phyloP scores from a whole-genome alignment of 2,888 invertebrate species.

The Caenorhabditis uteleia region DNA sequence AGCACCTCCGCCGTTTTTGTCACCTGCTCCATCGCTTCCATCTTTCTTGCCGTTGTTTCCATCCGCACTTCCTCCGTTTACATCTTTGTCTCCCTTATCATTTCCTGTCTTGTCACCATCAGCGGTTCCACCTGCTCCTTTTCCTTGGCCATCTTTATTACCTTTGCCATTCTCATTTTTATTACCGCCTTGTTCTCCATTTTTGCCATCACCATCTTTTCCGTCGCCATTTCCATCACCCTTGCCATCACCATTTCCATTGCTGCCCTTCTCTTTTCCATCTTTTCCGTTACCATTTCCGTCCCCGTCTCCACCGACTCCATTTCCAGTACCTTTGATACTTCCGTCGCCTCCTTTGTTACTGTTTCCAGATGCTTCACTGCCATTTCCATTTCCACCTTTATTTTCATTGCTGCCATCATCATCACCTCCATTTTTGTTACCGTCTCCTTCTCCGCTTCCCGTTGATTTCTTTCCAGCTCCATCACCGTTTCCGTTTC shows the following conservation, averaged over 20 bases:
- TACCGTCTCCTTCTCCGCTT: background rate
- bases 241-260: slow-evolving; percentile 2
- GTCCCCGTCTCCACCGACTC: background rate
- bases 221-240: slow-evolving; percentile 8
- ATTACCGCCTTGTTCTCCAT: too few relatives aligned
- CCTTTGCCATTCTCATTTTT: slow-evolving; percentile 10
- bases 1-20: background rate
- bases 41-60: slow-evolving; percentile 1
- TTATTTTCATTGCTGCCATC: slow-evolving; percentile 5
- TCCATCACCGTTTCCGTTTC: background rate
- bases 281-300: slow-evolving; percentile 7
- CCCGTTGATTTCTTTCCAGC: background rate
- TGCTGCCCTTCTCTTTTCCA: background rate
- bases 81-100: slow-evolving; percentile 2
- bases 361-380: slow-evolving; percentile 2
- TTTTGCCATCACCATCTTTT: slow-evolving; percentile 4
- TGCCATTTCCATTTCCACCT: slow-evolving; percentile 4
- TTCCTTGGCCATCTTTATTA: slow-evolving; percentile 7
- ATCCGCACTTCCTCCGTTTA: slow-evolving; percentile 4
- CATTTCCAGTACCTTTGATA: slow-evolving; percentile 1
- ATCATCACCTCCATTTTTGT: slow-evolving; percentile 2
- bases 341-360: slow-evolving; percentile 3
- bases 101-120: slow-evolving; percentile 2
- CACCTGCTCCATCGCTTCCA: background rate
- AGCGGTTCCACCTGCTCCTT: background rate